Base-by-base conservation (phyloP, 2,888 invertebrate species). In the Dioctria rufipes region DNA sequence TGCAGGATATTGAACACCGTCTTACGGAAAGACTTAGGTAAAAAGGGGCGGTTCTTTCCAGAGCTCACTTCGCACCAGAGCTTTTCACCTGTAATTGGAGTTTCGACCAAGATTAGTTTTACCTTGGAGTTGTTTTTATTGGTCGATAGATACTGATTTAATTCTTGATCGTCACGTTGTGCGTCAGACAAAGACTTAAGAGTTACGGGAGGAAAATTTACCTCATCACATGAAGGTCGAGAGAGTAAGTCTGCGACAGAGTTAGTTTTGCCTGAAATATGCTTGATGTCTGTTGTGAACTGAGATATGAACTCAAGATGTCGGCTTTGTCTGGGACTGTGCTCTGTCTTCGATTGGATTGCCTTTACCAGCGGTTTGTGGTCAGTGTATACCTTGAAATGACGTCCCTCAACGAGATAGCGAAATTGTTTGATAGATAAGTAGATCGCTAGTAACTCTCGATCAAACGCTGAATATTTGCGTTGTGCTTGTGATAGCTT, bases 1-100 rank as follows among this genome's bases (percentile, higher is more conserved):
- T 80, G 80, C 5, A 80, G 37, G 25, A 13, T 49, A n/a, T 80
- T 46, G 58, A 80, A 80, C 5, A 80, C 61, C 4, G 39, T n/a
- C 61, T 60, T 71, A 4, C 80, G 43, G 6, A 80, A 13, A 25
- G 39, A 3, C 5, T 9, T 58, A 39, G 69, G 80, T 13, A 71
- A 60, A 58, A 71, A 80, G 43, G 71, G 80, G 39, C 71, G 60
- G 11, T 49, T 71, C 2, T 37, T 71, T 6, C 69, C 25, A 9
- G 69, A 71, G 25, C 80, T 80, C 25, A 37, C 61, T 8, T 80
- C 71, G 46, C 80, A 80, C 13, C 60, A 51, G 39, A 80, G 9
- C 11, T 60, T 9, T 49, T 46, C 63, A 39, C 61, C 8, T 11
- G 71, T 8, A 11, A 71, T 9, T 25, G 67, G 67, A 43, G 3